Percentiles rank a stretch among this genome's conserved stretches.
phyloP scores from a whole-genome alignment of 1,140 invertebrate species.

The Trachymyrmex cornetzi region DNA sequence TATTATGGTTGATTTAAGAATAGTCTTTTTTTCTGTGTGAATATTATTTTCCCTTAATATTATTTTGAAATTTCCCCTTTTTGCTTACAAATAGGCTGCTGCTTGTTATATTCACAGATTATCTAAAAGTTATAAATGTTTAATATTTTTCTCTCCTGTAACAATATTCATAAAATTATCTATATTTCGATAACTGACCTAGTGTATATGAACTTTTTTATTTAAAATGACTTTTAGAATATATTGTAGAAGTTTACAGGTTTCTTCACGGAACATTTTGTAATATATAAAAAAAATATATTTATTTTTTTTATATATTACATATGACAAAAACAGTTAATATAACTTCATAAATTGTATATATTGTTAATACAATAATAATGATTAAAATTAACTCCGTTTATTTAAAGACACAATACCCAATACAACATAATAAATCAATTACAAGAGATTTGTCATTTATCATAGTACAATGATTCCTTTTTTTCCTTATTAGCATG shows the following conservation, averaged over 20 bases:
- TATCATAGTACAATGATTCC: not conserved
- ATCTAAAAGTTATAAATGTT: not conserved
- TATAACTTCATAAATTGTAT: not conserved
- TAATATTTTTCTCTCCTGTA: not conserved
- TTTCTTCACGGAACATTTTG: not conserved
- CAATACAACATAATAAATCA: not conserved
- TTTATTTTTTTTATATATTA: no score
- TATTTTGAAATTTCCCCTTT: not conserved
- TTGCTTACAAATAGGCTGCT: not conserved
- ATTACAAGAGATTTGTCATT: not conserved
- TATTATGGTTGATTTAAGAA: no score
- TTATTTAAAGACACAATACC: not conserved
- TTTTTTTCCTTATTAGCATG: not conserved
- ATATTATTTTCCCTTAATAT: not conserved
- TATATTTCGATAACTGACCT: not conserved
- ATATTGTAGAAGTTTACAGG: not conserved
- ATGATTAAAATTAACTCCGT: not conserved
- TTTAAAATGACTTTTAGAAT: not conserved
- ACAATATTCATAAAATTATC: not conserved
- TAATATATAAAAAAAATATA: not conserved
- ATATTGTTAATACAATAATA: not conserved
- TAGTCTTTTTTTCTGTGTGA: no score
- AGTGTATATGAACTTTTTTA: not conserved
- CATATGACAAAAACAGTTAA: not conserved
- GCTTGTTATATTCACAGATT: not conserved